Evolutionary conservation across 2,888 invertebrate genomes (phyloP).

Genomic region (Neelides folsomi): DNA sequence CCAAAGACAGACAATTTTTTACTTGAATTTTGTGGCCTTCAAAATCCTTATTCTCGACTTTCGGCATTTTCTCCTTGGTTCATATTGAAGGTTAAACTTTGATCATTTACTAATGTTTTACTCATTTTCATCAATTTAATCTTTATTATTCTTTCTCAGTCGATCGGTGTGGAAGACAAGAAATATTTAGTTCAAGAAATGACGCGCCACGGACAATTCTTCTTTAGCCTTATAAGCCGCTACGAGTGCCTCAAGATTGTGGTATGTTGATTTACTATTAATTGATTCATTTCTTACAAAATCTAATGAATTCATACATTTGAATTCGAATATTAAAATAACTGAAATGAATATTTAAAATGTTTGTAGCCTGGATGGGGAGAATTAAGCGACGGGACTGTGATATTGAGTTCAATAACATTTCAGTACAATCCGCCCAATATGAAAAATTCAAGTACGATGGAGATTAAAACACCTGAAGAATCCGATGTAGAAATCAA

Average conservation of each 20-base stretch:
- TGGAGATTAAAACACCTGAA: background rate
- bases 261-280: constrained; percentile 16
- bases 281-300: background rate
- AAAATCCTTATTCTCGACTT: constrained; percentile 20
- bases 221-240: constrained; percentile 24
- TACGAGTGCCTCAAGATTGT: constrained; percentile 29
- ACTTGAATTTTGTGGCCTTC: constrained; percentile 23
- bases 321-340: too few species aligned
- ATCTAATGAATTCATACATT: too few species aligned
- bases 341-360: too few species aligned
- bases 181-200: constrained; percentile 24
- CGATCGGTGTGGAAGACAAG: constrained; percentile 24
- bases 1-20: constrained; percentile 19
- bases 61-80: constrained; percentile 31
- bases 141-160: constrained; percentile 10
- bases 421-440: constrained; percentile 31
- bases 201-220: constrained; percentile 25
- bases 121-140: background rate
- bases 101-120: background rate
- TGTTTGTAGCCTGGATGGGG: constrained; percentile 29
- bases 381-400: constrained; percentile 25
- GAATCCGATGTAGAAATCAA: background rate
- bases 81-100: constrained; percentile 22
- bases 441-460: constrained; percentile 6
- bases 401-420: constrained; percentile 27